Evolutionary conservation across 1,140 invertebrate genomes (phyloP).

Genomic region (Drosophila rhopaloa): DNA sequence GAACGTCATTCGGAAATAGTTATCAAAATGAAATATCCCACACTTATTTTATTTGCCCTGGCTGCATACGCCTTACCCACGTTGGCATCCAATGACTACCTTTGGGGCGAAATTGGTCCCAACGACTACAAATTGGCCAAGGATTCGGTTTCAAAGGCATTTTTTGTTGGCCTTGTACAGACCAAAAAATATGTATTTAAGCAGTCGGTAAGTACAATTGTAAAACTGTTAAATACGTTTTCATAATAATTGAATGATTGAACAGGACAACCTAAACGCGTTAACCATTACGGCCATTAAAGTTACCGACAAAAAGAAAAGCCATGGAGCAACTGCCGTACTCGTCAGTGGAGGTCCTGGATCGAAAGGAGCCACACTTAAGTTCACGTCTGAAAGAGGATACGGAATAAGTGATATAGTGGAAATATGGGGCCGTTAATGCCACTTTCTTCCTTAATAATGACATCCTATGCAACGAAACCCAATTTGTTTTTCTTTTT

Average conservation of each 20-base stretch:
- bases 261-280: slow-evolving; percentile 62
- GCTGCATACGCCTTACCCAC: slow-evolving; percentile 22
- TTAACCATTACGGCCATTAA: slow-evolving; percentile 70
- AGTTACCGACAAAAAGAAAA: slow-evolving; percentile 63
- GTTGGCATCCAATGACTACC: slow-evolving; percentile 54
- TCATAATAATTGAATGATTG: neutral
- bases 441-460: neutral
- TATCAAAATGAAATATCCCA: slow-evolving; percentile 10
- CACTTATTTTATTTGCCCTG: slow-evolving; percentile 15
- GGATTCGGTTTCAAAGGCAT: slow-evolving; percentile 65
- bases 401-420: slow-evolving; percentile 66
- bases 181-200: slow-evolving; percentile 69
- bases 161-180: slow-evolving; percentile 61
- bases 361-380: slow-evolving; percentile 71
- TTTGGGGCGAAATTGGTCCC: slow-evolving; percentile 57
- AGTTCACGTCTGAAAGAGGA: slow-evolving; percentile 61
- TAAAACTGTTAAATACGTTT: neutral
- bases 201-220: slow-evolving; percentile 47
- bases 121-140: slow-evolving; percentile 71
- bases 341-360: slow-evolving; percentile 63
- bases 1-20: slow-evolving; percentile 10
- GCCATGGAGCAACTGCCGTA: slow-evolving; percentile 60
- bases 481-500: neutral
- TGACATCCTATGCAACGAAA: neutral
- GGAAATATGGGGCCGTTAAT: slow-evolving; percentile 69